Conservation (phyloP, 2,888 invertebrate species). For the Dryobotodes eremita region DNA sequence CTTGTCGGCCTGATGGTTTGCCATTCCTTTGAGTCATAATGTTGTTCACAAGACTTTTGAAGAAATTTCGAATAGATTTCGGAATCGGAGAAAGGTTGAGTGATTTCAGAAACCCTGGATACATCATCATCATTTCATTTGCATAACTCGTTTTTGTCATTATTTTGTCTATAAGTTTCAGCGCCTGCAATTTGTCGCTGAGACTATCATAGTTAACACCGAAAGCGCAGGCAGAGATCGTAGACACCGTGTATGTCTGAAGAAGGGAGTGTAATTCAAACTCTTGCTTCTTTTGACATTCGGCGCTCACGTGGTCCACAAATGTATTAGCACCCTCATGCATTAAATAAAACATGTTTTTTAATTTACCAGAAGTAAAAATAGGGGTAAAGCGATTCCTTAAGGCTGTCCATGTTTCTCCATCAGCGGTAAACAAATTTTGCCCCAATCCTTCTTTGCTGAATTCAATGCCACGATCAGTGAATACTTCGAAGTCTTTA, state of each 20-base stretch:
- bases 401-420: conserved; percentile 76
- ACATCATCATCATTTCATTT: conserved; percentile 74
- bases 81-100: conserved; percentile 72
- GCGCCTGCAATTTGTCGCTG: conserved; percentile 52
- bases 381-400: conserved; percentile 76
- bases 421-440: conserved; percentile 78
- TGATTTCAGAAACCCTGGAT: conserved; percentile 73
- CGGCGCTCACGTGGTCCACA: conserved; percentile 62
- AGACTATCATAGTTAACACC: conserved; percentile 73
- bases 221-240: conserved; percentile 75
- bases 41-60: conserved; percentile 67
- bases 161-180: conserved; percentile 59
- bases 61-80: conserved; percentile 65
- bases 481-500: conserved; percentile 79
- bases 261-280: conserved; percentile 69
- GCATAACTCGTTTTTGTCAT: conserved; percentile 51
- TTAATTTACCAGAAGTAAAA: conserved; percentile 80
- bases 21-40: conserved; percentile 73
- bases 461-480: conserved; percentile 76
- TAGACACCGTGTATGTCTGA: conserved; percentile 72
- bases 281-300: conserved; percentile 61
- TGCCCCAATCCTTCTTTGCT: conserved; percentile 74
- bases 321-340: conserved; percentile 72
- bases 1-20: conserved; percentile 70
- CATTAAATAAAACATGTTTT: conserved; percentile 78